phyloP scores from a whole-genome alignment of 1,140 invertebrate species.

The Drosophila parvula region DNA sequence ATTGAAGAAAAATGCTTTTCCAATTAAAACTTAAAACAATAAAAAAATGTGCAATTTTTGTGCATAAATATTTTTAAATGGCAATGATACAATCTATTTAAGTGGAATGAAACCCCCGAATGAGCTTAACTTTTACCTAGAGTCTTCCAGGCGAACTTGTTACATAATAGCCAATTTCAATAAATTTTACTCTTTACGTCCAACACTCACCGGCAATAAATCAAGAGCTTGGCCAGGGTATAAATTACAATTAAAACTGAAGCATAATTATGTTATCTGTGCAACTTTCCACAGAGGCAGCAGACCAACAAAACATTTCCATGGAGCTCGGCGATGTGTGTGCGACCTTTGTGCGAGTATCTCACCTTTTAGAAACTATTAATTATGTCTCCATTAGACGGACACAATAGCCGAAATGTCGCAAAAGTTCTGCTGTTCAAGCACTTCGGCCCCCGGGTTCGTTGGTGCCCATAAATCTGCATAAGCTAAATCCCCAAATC shows the following conservation, averaged over 20 bases:
- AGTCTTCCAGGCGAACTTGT: neutral
- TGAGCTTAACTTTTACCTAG: conserved; percentile 5
- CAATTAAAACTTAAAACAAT: conserved; percentile 9
- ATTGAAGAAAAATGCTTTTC: conserved; percentile 5
- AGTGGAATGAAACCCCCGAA: neutral
- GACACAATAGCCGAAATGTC: conserved; percentile 63
- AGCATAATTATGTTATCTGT: conserved; percentile 69
- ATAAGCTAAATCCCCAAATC: conserved; percentile 62
- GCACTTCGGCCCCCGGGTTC: conserved; percentile 49
- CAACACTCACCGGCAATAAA: conserved; percentile 51
- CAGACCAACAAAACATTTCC: conserved; percentile 48
- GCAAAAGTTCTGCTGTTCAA: conserved; percentile 70
- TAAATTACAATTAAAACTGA: conserved; percentile 78
- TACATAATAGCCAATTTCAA: conserved; percentile 23
- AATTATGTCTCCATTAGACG: conserved; percentile 62
- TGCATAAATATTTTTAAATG: neutral
- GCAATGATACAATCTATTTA: neutral
- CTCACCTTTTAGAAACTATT: conserved; percentile 74
- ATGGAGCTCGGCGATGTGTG: conserved; percentile 20
- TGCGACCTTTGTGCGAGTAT: conserved; percentile 59
- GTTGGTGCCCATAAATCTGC: conserved; percentile 66
- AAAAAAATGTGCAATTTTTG: neutral
- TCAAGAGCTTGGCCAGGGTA: conserved; percentile 56
- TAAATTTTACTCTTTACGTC: conserved; percentile 19
- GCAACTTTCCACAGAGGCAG: conserved; percentile 39